Percentiles rank a stretch among this genome's conserved stretches.
Conservation (phyloP, 2,113 vertebrate genomes). For the Phocoena phocoena region DNA sequence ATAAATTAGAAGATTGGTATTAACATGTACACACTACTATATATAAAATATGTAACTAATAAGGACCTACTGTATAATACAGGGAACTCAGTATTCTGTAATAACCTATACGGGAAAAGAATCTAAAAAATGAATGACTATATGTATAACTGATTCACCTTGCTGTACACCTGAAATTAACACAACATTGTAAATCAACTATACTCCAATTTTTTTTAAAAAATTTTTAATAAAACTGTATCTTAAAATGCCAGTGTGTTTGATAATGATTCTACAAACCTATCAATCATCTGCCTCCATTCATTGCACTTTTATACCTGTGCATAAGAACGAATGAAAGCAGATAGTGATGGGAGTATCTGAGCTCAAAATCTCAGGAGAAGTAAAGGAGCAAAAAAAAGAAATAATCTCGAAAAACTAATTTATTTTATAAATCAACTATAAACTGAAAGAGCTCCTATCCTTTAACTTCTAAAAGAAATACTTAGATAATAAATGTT, state of each 20-base stretch:
- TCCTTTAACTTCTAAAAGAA: constrained; percentile 42
- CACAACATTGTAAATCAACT: not conserved
- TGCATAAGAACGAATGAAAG: not conserved
- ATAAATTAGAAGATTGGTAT: not conserved
- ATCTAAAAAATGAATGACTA: not conserved
- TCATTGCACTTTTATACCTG: not conserved
- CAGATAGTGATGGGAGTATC: not conserved
- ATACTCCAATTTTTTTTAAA: not conserved
- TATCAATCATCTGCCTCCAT: not conserved
- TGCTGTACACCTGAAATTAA: not conserved
- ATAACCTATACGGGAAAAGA: not conserved
- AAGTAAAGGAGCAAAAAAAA: not conserved
- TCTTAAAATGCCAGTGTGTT: not conserved
- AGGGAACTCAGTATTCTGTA: not conserved
- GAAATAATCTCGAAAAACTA: not conserved
- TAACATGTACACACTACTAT: not conserved
- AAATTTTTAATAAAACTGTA: not conserved
- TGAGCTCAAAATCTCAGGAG: constrained; percentile 3
- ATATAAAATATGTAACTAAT: not conserved
- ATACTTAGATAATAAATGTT: not conserved
- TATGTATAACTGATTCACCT: not conserved
- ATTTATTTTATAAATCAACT: not conserved
- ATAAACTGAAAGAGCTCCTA: not conserved
- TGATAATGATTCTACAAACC: not conserved
- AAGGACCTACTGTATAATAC: not conserved